Percentiles rank a stretch among this genome's conserved stretches.
Conservation (phyloP, 2,113 vertebrate species). For the Hipposideros armiger region DNA sequence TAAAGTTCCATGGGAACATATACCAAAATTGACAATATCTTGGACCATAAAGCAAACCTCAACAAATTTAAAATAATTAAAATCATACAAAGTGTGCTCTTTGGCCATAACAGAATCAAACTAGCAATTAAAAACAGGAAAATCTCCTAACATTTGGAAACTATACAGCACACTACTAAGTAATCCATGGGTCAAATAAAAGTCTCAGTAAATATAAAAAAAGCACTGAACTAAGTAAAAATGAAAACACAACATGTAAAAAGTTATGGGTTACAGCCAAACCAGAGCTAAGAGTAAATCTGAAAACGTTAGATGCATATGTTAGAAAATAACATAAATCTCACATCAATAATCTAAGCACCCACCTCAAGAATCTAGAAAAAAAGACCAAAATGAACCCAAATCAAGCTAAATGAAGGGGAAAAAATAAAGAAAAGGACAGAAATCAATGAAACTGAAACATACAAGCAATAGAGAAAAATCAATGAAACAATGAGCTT, state of each 20-base stretch:
- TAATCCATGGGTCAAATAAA: not conserved
- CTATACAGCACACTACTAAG: not conserved
- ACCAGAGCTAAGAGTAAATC: not conserved
- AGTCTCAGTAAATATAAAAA: not conserved
- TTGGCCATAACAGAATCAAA: not conserved
- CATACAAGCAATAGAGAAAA: slow-evolving; percentile 32
- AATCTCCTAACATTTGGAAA: not conserved
- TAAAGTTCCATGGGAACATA: not conserved
- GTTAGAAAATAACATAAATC: not conserved
- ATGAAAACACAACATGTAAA: not conserved
- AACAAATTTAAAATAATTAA: not conserved
- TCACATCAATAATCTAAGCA: not conserved
- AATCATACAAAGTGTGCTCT: slow-evolving; percentile 28
- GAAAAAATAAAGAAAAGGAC: slow-evolving; percentile 1
- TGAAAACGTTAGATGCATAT: not conserved
- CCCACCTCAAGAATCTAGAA: slow-evolving; percentile 14
- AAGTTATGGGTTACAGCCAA: not conserved
- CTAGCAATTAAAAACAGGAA: not conserved
- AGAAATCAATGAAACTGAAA: slow-evolving; percentile 27
- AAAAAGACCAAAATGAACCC: not conserved
- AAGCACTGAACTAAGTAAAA: not conserved
- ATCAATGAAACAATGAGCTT: slow-evolving; percentile 16
- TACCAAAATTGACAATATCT: not conserved
- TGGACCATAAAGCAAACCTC: not conserved
- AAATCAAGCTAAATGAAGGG: not conserved